phyloP scores from a whole-genome alignment of 2,113 vertebrate species.

The mouse (Mus musculus) region GRCm39 chrX:16700001-16700500 shows the following conservation, averaged over 20 bases:
- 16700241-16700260: constrained; percentile 24
- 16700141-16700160: neutral
- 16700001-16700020: neutral
- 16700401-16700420: neutral
- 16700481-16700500: neutral
- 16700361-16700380: neutral
- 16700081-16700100: neutral
- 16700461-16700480: constrained; percentile 1
- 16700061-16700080: no score
- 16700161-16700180: constrained; percentile 18
- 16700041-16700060: neutral
- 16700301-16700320: neutral
- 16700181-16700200: constrained; percentile 33
- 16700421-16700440: neutral
- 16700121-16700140: neutral
- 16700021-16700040: no score
- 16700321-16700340: neutral
- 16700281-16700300: constrained; percentile 30
- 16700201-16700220: neutral
- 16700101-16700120: neutral
- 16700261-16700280: neutral
- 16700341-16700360: neutral
- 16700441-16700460: constrained; percentile 3
- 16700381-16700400: neutral
- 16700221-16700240: constrained; percentile 29